Conservation (phyloP, 2,113 vertebrate genomes). For the Prionailurus viverrinus region DNA sequence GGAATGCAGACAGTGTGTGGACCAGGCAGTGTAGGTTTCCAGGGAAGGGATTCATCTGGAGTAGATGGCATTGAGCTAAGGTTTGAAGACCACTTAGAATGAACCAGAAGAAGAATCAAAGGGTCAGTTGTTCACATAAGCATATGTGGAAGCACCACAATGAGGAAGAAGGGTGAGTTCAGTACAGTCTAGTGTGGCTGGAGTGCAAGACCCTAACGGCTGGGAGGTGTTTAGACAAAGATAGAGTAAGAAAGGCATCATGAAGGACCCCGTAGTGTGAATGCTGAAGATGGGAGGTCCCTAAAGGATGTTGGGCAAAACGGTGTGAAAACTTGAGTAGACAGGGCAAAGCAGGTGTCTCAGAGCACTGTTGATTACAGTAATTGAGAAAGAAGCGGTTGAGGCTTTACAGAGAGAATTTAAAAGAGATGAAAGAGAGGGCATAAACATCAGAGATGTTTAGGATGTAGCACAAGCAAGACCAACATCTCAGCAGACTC, state of each 20-base stretch:
- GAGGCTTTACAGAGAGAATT: neutral
- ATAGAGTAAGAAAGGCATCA: no score
- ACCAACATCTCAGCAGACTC: no score
- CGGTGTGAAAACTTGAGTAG: neutral
- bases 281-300: no score
- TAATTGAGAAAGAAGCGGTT: neutral
- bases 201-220: rapidly evolving
- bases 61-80: neutral
- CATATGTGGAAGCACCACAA: neutral
- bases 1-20: no score
- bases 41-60: neutral
- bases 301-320: neutral
- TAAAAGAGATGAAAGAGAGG: neutral
- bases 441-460: neutral
- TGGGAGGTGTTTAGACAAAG: neutral
- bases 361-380: neutral
- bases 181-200: no score
- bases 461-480: neutral
- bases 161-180: neutral
- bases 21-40: no score
- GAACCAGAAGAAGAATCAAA: neutral
- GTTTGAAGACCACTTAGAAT: neutral
- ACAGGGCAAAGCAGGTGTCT: neutral
- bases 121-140: rapidly evolving
- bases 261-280: neutral